Percentiles rank a stretch among this genome's conserved stretches.
Conservation (phyloP, 2,113 vertebrate genomes). For the Datnioides undecimradiatus region DNA sequence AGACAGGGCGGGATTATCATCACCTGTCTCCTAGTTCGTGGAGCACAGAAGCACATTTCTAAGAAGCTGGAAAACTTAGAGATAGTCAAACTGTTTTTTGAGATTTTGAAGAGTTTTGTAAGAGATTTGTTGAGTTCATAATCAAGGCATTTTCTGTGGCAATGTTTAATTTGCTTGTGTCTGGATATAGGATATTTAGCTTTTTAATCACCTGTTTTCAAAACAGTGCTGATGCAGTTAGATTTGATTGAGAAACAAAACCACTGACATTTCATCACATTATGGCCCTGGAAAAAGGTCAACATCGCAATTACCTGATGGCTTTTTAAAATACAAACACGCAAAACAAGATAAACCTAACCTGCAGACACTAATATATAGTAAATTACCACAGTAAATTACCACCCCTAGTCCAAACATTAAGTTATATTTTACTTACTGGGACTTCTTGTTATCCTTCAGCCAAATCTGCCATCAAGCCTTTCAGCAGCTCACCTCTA, state of each 20-base stretch:
- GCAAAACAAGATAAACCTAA: background rate
- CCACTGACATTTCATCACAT: constrained; percentile 14
- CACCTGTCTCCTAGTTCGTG: constrained; percentile 61
- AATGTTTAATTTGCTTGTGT: background rate
- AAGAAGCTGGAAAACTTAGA: constrained; percentile 38
- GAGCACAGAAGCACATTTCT: constrained; percentile 31
- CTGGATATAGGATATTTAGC: background rate
- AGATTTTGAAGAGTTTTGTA: background rate
- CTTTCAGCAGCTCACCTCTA: constrained; percentile 48
- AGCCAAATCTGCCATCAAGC: constrained; percentile 32
- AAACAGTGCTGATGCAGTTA: background rate
- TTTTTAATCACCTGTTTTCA: background rate
- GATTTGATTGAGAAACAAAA: background rate
- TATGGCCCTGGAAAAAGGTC: constrained; percentile 14
- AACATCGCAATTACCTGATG: background rate
- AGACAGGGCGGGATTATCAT: constrained; percentile 50
- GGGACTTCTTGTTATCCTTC: constrained; percentile 13
- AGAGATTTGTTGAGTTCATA: background rate
- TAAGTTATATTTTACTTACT: constrained; percentile 64
- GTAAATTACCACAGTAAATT: background rate
- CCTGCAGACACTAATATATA: background rate
- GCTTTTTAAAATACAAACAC: background rate
- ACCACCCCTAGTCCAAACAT: background rate
- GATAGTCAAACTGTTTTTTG: background rate
- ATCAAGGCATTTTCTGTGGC: background rate